Conservation (phyloP, 2,888 invertebrate species). For the Mermis nigrescens region DNA sequence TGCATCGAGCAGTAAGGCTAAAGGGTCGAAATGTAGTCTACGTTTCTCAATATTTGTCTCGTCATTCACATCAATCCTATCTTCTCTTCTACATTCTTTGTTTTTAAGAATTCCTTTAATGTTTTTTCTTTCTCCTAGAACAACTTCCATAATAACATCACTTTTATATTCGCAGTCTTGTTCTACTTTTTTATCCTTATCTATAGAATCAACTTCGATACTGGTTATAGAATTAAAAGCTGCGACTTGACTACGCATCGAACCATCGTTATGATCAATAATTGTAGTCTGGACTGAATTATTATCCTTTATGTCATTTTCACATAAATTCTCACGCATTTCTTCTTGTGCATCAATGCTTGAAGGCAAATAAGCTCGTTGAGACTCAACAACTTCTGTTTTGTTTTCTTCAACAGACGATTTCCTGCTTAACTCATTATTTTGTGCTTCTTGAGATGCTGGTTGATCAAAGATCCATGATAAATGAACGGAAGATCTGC, state of each 20-base stretch:
- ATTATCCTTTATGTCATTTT: not conserved
- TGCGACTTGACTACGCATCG: no score
- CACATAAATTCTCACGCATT: not conserved
- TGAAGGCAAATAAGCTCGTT: not conserved
- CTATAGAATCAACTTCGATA: no score
- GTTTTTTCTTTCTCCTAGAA: not conserved
- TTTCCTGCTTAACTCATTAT: no score
- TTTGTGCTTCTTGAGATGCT: not conserved
- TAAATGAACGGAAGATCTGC: conserved; percentile 5
- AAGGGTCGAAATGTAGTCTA: conserved; percentile 88
- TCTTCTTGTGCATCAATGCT: not conserved
- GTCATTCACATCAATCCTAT: not conserved
- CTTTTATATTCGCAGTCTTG: not conserved
- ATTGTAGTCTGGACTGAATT: not conserved
- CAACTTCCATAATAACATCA: not conserved
- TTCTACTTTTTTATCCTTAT: no score
- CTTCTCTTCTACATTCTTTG: not conserved
- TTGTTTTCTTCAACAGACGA: no score
- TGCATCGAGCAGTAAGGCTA: conserved; percentile 82
- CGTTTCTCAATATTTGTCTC: not conserved
- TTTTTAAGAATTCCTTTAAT: not conserved
- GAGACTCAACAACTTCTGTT: not conserved
- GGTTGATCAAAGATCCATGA: conserved; percentile 8
- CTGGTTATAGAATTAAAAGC: no score
- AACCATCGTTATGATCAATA: no score